Evolutionary conservation across 2,113 vertebrate species (phyloP), one percentile per base, ranked within the genome.

Genomic region (Platysternon megacephalum): DNA sequence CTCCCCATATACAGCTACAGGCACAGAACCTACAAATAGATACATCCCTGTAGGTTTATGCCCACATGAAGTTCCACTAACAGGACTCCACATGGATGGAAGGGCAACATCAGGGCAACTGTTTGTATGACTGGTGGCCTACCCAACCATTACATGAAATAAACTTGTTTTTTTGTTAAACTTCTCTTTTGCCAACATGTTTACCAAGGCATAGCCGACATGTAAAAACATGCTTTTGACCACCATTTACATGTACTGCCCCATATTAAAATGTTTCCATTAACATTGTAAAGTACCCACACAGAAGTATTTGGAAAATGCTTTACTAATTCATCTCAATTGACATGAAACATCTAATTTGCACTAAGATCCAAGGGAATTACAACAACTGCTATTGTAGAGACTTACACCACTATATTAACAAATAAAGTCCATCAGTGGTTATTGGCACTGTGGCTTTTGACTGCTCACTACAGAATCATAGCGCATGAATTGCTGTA

Each of bases 341-440:
- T 93, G 84, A 96, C 87, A 90, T 94, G 84, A 97, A 97, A 97
- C 65, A 90, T 79, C 86, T 95, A 95, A 96, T 94, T 74, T 95
- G 78, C 78, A 82, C 87, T 87, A 91, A 86, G 95, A 35, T 96
- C 49, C 91, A 97, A 79, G 44, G 65, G 76, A 96, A 96, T 94
- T 91, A 88, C 83, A 87, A 17, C 79, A 92, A 90, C 79, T 91
- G 76, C 90, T 91, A 74, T 84, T 95, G 46, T 55, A 85, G 87
- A 95, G 78, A 91, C 93, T 95, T 91, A 86, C 7, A 94, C 85
- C 92, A 96, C 93, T 82, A 94, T 79, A 94, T 94, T 93, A 94
- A 97, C 87, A 90, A 95, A 78, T 94, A 97, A 80, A 96, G 93
- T 79, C 93, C 94, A 95, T 97, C 96, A 96, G 92, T 95, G 95